Conservation (phyloP, 2,113 vertebrate genomes). For the Cyanoramphus novaezelandiae region DNA sequence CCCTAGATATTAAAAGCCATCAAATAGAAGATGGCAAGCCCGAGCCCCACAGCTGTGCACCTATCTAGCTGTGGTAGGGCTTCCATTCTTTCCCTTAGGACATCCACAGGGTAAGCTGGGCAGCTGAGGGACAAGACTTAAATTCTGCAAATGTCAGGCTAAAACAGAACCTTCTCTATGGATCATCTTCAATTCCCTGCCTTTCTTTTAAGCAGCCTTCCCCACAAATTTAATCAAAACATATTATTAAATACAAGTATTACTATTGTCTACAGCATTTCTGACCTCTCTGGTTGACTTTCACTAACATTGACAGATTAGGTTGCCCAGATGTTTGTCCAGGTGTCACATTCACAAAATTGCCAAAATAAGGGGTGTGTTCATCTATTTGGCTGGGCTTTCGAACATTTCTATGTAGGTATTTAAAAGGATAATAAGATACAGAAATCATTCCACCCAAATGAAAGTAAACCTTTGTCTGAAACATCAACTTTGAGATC, state of each 20-base stretch:
- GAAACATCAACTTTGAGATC: slow-evolving; percentile 14
- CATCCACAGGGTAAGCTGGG: fast-evolving
- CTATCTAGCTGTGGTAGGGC: background rate
- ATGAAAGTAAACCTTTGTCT: slow-evolving; percentile 74
- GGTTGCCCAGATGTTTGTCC: slow-evolving; percentile 82
- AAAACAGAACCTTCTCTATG: background rate
- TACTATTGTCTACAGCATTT: slow-evolving; percentile 69
- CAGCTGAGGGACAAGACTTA: background rate
- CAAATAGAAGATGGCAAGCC: background rate
- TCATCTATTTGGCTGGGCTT: slow-evolving; percentile 69
- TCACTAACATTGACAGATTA: slow-evolving; percentile 84
- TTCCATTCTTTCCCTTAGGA: background rate
- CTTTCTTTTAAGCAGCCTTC: background rate
- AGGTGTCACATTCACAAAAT: slow-evolving; percentile 81
- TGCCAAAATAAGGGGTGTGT: slow-evolving; percentile 77
- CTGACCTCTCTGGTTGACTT: slow-evolving; percentile 79
- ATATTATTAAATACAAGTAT: slow-evolving; percentile 24
- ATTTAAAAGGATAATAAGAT: slow-evolving; percentile 72
- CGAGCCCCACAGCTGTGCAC: background rate
- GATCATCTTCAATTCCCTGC: background rate
- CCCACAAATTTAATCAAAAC: background rate
- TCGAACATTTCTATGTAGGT: slow-evolving; percentile 63
- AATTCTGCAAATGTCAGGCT: background rate
- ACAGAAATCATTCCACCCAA: slow-evolving; percentile 55
- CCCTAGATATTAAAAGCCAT: background rate